A percentile compares a stretch with the other conserved stretches of the same genome.
Conservation (phyloP, 2,888 invertebrate species). For the Chouioia cunea region DNA sequence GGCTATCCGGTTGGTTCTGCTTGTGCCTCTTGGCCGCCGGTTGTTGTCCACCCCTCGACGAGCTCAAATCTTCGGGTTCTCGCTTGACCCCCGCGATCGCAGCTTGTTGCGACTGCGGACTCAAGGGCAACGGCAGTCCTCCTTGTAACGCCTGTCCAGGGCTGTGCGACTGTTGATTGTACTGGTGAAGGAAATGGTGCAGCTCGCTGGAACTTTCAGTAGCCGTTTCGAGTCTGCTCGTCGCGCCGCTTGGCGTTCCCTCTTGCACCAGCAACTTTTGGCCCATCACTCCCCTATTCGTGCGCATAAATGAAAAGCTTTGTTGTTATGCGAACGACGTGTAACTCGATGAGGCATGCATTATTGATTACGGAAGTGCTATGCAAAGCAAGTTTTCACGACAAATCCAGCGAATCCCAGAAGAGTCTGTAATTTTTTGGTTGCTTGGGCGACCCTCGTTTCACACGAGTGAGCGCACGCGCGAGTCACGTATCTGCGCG, state of each 20-base stretch:
- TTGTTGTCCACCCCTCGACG: conserved; percentile 59
- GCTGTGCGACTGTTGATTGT: conserved; percentile 64
- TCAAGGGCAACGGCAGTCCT: conserved; percentile 65
- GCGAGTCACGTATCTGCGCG: conserved; percentile 51
- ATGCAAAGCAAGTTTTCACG: conserved; percentile 8
- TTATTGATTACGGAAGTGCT: too few species aligned
- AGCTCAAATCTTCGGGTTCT: conserved; percentile 85
- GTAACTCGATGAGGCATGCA: too few species aligned
- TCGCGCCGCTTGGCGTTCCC: conserved; percentile 57
- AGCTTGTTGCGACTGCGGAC: conserved; percentile 63
- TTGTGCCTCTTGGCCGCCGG: conserved; percentile 60
- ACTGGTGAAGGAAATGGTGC: conserved; percentile 67
- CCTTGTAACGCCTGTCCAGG: conserved; percentile 70
- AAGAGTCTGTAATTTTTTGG: conserved; percentile 13
- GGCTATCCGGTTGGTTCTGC: conserved; percentile 64
- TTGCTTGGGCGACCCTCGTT: not conserved
- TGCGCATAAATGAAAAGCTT: not conserved
- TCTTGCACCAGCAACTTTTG: conserved; percentile 67
- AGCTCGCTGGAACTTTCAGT: conserved; percentile 69
- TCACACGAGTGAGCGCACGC: not conserved
- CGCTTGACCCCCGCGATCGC: conserved; percentile 75
- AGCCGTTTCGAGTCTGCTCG: conserved; percentile 65
- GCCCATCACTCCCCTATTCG: conserved; percentile 66
- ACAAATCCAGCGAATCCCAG: conserved; percentile 30
- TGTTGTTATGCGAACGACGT: too few species aligned